Conservation (phyloP, 2,888 invertebrate species). For the Belgica antarctica region DNA sequence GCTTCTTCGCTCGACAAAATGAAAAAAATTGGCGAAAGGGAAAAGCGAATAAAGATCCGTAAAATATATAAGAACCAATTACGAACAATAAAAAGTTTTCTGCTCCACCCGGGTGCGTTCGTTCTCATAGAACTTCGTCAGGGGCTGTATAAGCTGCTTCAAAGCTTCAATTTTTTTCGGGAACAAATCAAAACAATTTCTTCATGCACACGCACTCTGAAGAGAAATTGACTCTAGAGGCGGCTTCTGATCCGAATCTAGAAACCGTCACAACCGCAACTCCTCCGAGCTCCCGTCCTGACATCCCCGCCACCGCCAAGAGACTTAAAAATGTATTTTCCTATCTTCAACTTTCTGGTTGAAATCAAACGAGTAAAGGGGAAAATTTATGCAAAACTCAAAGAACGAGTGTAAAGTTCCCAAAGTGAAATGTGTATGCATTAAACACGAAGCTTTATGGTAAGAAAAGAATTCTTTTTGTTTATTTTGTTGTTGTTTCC, state of each 20-base stretch:
- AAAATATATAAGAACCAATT: background rate
- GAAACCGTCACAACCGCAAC: too few relatives aligned
- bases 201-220: too few relatives aligned
- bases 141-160: too few relatives aligned
- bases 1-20: background rate
- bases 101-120: background rate
- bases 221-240: too few relatives aligned
- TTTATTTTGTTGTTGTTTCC: background rate
- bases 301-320: background rate
- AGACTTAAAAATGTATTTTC: background rate
- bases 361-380: background rate
- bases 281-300: too few relatives aligned
- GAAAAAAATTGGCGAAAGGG: too few relatives aligned
- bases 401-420: background rate
- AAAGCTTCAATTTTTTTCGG: too few relatives aligned
- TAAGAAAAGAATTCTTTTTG: too few relatives aligned
- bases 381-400: conserved; percentile 4
- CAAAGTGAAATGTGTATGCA: background rate
- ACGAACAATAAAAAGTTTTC: background rate
- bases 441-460: conserved; percentile 4
- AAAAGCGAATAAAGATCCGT: background rate
- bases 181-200: too few relatives aligned
- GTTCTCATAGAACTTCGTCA: too few relatives aligned
- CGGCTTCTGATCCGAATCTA: too few relatives aligned
- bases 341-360: background rate